phyloP scores from a whole-genome alignment of 1,140 invertebrate genomes.

The Bactericera cockerelli region DNA sequence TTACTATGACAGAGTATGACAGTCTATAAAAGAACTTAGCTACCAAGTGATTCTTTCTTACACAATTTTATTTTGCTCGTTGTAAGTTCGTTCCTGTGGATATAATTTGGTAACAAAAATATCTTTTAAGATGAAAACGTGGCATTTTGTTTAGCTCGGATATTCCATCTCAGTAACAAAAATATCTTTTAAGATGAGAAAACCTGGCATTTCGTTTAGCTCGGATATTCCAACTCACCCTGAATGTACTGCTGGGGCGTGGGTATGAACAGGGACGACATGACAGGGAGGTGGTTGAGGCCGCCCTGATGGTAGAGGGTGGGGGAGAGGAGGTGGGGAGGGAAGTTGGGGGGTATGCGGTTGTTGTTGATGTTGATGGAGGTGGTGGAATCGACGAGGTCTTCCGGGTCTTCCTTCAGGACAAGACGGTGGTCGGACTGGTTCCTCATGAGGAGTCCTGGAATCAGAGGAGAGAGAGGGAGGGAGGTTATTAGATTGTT shows the following conservation, averaged over 20 bases:
- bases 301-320: background rate
- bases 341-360: background rate
- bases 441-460: slow-evolving; percentile 1
- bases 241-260: background rate
- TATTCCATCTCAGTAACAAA: no score
- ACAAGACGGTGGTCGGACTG: background rate
- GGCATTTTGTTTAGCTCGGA: no score
- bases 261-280: slow-evolving; percentile 5
- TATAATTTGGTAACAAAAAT: no score
- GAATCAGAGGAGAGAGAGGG: background rate
- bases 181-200: no score
- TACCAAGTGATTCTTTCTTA: no score
- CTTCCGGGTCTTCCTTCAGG: background rate
- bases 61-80: no score
- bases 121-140: no score
- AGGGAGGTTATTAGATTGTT: background rate
- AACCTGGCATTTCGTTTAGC: no score
- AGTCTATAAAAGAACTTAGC: no score
- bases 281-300: background rate
- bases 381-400: background rate
- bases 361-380: slow-evolving; percentile 3
- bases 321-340: background rate
- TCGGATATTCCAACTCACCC: no score
- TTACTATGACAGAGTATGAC: no score
- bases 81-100: no score